Conservation (phyloP, 2,113 vertebrate genomes). For the Archocentrus centrarchus region DNA sequence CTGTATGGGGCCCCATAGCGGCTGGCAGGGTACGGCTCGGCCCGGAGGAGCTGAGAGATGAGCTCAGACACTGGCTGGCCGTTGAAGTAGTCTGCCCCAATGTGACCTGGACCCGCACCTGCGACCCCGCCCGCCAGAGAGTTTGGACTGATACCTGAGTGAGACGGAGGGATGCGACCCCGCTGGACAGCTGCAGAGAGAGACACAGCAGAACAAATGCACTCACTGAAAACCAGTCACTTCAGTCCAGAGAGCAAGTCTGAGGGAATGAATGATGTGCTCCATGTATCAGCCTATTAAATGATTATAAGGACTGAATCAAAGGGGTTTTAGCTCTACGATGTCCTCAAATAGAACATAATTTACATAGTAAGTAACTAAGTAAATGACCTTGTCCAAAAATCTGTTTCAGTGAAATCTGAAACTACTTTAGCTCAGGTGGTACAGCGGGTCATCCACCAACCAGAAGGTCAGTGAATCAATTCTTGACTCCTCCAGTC, state of each 20-base stretch:
- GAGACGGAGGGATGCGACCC: conserved; percentile 91
- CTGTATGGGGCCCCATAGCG: conserved; percentile 87
- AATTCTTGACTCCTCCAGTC: not conserved
- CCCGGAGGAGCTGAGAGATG: conserved; percentile 92
- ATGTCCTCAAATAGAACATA: not conserved
- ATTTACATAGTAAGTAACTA: not conserved
- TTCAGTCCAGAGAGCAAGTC: not conserved
- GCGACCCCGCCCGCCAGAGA: conserved; percentile 72
- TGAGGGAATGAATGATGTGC: not conserved
- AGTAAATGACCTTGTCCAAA: not conserved
- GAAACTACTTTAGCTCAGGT: not conserved
- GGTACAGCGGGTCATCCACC: not conserved
- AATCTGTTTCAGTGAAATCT: not conserved
- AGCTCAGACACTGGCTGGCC: conserved; percentile 93
- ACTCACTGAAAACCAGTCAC: not conserved
- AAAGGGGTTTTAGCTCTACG: not conserved
- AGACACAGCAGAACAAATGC: not conserved
- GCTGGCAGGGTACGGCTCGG: conserved; percentile 91
- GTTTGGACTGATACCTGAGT: conserved; percentile 88
- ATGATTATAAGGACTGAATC: not conserved
- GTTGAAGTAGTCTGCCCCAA: conserved; percentile 86
- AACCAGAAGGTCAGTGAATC: too few relatives aligned
- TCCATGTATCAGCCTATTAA: not conserved
- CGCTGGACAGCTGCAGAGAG: conserved; percentile 88
- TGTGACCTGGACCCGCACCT: conserved; percentile 59